phyloP scores from a whole-genome alignment of 2,888 invertebrate genomes.

The Parnassius apollo region DNA sequence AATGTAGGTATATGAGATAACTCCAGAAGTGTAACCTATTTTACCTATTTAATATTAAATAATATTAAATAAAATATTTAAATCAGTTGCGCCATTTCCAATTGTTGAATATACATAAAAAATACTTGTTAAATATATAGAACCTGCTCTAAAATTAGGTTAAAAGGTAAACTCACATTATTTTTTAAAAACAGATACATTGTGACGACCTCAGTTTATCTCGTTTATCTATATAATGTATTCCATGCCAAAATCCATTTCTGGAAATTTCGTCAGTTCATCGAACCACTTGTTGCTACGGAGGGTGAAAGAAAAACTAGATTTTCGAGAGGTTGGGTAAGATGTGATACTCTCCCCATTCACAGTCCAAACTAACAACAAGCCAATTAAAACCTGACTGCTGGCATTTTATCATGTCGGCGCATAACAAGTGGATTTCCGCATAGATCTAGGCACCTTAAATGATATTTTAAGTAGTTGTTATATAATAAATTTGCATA shows the following conservation, averaged over 20 bases:
- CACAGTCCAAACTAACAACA: slow-evolving; percentile 50
- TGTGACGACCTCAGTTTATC: neutral
- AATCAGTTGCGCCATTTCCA: no score
- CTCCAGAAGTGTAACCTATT: no score
- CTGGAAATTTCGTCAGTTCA: slow-evolving; percentile 50
- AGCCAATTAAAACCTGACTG: slow-evolving; percentile 71
- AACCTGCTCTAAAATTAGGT: no score
- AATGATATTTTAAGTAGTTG: neutral
- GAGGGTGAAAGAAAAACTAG: slow-evolving; percentile 68
- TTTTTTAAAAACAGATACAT: neutral
- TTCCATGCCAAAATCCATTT: slow-evolving; percentile 34
- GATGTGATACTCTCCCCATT: slow-evolving; percentile 33
- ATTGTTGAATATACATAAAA: no score
- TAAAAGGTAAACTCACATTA: no score
- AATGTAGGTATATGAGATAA: no score
- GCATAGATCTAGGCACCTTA: neutral
- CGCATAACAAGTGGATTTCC: slow-evolving; percentile 45
- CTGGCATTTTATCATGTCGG: slow-evolving; percentile 43
- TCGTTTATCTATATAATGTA: slow-evolving; percentile 8
- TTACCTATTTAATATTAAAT: no score
- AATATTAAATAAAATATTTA: no score
- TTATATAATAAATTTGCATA: no score
- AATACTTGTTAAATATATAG: no score
- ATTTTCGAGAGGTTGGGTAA: slow-evolving; percentile 41
- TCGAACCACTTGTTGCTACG: slow-evolving; percentile 64